Evolutionary conservation across 2,888 invertebrate genomes (phyloP).

Genomic region (Suillia variegata): DNA sequence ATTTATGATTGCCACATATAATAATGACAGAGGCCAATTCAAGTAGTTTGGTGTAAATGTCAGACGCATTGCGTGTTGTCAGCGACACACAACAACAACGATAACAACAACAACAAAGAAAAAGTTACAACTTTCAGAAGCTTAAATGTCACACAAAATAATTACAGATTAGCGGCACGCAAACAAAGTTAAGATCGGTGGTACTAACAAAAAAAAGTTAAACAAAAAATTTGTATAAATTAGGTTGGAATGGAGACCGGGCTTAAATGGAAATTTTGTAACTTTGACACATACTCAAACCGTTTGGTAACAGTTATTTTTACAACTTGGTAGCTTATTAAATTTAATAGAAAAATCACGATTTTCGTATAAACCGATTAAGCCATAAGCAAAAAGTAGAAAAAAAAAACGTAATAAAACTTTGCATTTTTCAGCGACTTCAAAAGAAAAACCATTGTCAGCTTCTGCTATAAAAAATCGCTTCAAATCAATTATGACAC

Average conservation of each 20-base stretch:
- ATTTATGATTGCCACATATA: not conserved
- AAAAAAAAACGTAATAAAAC: no score
- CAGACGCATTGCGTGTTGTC: not conserved
- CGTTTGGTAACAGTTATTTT: not conserved
- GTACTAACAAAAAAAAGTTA: not conserved
- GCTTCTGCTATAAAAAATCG: not conserved
- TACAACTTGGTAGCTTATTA: not conserved
- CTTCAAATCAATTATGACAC: conserved; percentile 19
- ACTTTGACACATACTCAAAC: no score
- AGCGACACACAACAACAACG: no score
- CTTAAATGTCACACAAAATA: not conserved
- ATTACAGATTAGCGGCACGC: not conserved
- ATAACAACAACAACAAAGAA: no score
- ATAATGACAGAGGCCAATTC: conserved; percentile 1
- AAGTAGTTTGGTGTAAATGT: not conserved
- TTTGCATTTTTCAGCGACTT: no score
- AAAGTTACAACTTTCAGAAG: not conserved
- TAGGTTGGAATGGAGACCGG: no score
- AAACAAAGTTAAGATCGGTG: not conserved
- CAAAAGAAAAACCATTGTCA: not conserved
- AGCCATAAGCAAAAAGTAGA: not conserved
- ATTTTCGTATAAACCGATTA: not conserved
- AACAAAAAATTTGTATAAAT: not conserved
- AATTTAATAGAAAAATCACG: conserved; percentile 1
- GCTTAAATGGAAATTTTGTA: no score